Conservation (phyloP, 2,797 vertebrate species). For the Enteromius radiatus region DNA sequence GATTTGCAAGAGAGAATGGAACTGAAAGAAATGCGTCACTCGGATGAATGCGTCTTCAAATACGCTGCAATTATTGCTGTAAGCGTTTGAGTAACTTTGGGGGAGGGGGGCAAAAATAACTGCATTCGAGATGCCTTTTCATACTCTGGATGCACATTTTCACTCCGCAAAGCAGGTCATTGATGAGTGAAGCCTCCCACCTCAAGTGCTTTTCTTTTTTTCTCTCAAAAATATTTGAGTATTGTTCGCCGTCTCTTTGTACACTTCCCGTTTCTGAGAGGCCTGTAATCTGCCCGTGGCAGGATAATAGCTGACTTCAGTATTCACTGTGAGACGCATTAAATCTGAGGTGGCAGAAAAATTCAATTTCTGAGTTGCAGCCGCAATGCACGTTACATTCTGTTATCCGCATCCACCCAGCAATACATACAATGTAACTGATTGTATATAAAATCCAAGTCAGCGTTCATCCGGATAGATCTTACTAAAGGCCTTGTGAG, state of each 20-base stretch:
- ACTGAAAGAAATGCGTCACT: constrained; percentile 31
- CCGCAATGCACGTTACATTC: not conserved
- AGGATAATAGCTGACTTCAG: constrained; percentile 39
- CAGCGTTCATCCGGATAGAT: constrained; percentile 17
- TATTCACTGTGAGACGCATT: constrained; percentile 31
- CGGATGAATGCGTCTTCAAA: constrained; percentile 16
- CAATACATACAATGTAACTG: not conserved
- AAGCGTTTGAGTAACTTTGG: constrained; percentile 15
- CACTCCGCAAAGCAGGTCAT: not conserved
- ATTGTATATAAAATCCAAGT: constrained; percentile 22
- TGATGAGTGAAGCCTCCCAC: constrained; percentile 9
- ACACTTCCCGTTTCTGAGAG: constrained; percentile 6
- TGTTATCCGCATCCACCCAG: constrained; percentile 3
- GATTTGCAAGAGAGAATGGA: constrained; percentile 1
- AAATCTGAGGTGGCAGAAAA: constrained; percentile 33
- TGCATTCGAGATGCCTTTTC: not conserved
- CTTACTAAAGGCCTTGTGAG: constrained; percentile 37
- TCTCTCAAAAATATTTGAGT: constrained; percentile 36
- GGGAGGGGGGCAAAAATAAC: constrained; percentile 2
- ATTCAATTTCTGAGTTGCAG: constrained; percentile 40
- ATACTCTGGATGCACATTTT: constrained; percentile 14
- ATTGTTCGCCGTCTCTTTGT: constrained; percentile 40
- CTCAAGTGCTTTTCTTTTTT: not conserved
- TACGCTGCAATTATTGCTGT: constrained; percentile 9
- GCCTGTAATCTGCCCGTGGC: constrained; percentile 46